These are phyloP conservation scores for Hylaeus anthracinus DNA, from an alignment of 1,140 invertebrate genomes.

Conservation along the genomic window DNA sequence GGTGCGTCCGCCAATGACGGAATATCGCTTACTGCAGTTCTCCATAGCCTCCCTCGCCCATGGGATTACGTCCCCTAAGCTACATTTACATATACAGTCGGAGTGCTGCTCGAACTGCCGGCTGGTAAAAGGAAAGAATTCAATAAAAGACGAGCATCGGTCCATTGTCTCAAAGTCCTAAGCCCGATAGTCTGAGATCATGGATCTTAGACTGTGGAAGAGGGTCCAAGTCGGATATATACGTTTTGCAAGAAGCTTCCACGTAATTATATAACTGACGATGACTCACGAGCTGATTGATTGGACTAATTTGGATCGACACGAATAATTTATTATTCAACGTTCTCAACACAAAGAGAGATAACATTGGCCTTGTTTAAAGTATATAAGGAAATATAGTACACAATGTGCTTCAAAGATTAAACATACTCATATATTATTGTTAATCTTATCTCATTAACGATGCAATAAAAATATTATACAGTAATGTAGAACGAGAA, in stretches of 20 bases:
- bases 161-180: slow-evolving; percentile 67
- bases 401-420: too few species aligned
- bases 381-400: too few species aligned
- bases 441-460: too few species aligned
- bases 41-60: slow-evolving; percentile 48
- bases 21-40: slow-evolving; percentile 57
- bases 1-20: slow-evolving; percentile 43
- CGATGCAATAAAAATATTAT: too few species aligned
- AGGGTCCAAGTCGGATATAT: slow-evolving; percentile 26
- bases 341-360: too few species aligned
- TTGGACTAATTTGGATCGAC: too few species aligned
- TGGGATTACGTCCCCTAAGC: slow-evolving; percentile 68
- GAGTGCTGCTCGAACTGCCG: slow-evolving; percentile 32
- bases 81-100: slow-evolving; percentile 72
- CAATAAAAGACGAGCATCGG: slow-evolving; percentile 67
- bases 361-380: too few species aligned
- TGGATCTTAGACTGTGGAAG: slow-evolving; percentile 4
- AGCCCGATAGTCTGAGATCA: slow-evolving; percentile 38
- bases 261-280: background rate
- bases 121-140: slow-evolving; percentile 66
- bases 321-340: too few species aligned
- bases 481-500: too few species aligned
- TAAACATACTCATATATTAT: too few species aligned
- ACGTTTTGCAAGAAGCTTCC: slow-evolving; percentile 28
- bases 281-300: background rate